These are phyloP conservation scores for Frieseomelitta varia DNA, from an alignment of 1,140 invertebrate species.

Conservation along the genomic window DNA sequence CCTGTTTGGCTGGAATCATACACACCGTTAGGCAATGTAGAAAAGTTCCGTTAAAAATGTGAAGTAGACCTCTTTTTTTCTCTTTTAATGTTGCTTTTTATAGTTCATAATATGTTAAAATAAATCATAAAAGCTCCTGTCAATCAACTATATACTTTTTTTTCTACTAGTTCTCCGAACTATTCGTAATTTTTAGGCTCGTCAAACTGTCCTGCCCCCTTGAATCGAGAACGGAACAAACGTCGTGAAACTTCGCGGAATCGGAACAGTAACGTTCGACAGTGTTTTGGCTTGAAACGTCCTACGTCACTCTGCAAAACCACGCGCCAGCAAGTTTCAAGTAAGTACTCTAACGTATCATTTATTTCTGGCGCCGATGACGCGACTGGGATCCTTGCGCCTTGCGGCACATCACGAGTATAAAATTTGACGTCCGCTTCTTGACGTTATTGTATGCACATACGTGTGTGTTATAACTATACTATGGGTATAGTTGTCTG, in stretches of 20 bases:
- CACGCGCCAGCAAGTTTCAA: conserved; percentile 33
- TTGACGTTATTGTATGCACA: background rate
- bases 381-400: conserved; percentile 41
- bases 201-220: no score
- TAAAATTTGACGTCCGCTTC: conserved; percentile 38
- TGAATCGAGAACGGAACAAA: background rate
- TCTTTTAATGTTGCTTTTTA: no score
- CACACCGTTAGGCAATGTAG: no score
- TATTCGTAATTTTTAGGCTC: no score
- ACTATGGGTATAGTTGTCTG: no score
- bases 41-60: no score
- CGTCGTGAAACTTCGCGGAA: conserved; percentile 12
- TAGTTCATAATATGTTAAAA: no score
- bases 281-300: conserved; percentile 53
- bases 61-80: no score
- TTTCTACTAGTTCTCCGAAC: no score
- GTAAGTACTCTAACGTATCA: conserved; percentile 37
- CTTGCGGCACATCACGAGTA: background rate
- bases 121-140: no score
- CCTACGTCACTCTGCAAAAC: conserved; percentile 40
- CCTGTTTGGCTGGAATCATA: no score
- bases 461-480: background rate
- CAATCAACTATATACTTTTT: no score
- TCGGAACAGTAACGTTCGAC: conserved; percentile 14
- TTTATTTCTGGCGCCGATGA: conserved; percentile 57